These are phyloP conservation scores for Anadara kagoshimensis DNA, from an alignment of 1,140 invertebrate genomes.

Conservation along the genomic window DNA sequence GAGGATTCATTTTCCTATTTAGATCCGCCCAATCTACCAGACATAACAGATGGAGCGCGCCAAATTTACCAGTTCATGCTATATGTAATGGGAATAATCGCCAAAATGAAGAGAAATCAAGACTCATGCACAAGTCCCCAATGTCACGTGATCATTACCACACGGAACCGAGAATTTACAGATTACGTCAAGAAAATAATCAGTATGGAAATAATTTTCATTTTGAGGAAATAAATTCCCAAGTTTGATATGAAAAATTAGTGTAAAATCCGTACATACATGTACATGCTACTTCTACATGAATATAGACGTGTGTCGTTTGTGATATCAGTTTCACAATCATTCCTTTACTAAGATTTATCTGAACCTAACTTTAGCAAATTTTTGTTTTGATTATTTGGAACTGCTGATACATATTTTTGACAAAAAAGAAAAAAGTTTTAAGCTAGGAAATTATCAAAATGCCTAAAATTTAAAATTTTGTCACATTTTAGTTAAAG, in stretches of 20 bases:
- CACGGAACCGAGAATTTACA: slow-evolving; percentile 29
- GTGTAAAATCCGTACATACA: too few species aligned
- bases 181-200: slow-evolving; percentile 42
- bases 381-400: too few species aligned
- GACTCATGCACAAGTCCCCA: not conserved
- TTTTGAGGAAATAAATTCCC: slow-evolving; percentile 35
- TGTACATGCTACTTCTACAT: too few species aligned
- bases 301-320: too few species aligned
- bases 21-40: slow-evolving; percentile 19
- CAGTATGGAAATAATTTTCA: slow-evolving; percentile 41
- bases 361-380: too few species aligned
- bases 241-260: slow-evolving; percentile 13
- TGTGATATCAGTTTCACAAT: too few species aligned
- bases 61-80: not conserved
- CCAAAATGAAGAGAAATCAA: not conserved
- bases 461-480: too few species aligned
- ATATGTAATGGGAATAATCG: not conserved
- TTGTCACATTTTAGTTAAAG: too few species aligned
- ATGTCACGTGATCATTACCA: not conserved
- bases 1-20: slow-evolving; percentile 27
- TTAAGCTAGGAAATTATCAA: too few species aligned
- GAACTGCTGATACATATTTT: too few species aligned
- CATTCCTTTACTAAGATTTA: too few species aligned
- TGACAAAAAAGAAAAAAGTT: too few species aligned
- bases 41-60: not conserved